Conservation (phyloP, 2,113 vertebrate genomes). For the Ancistrus triradiatus region DNA sequence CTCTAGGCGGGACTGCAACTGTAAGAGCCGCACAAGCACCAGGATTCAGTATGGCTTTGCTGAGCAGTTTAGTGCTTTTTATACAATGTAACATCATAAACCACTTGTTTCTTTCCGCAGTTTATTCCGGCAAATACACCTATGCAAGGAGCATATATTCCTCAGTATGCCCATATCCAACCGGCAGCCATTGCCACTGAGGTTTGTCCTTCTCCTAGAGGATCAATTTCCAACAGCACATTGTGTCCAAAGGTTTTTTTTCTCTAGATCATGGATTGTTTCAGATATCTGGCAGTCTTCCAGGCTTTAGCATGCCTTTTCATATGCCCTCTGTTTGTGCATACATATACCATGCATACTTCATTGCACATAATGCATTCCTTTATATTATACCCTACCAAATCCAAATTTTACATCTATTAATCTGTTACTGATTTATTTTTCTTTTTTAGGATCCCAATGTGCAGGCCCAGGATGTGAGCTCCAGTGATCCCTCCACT, state of each 20-base stretch:
- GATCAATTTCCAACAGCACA: background rate
- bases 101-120: conserved; percentile 55
- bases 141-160: conserved; percentile 94
- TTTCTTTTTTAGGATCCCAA: conserved; percentile 80
- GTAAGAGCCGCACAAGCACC: conserved; percentile 61
- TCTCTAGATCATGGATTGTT: background rate
- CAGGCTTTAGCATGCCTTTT: background rate
- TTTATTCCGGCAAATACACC: conserved; percentile 92
- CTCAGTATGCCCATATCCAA: conserved; percentile 89
- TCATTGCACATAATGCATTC: background rate
- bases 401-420: background rate
- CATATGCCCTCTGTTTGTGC: background rate
- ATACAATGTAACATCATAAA: background rate
- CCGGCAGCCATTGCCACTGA: conserved; percentile 82
- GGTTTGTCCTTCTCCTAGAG: conserved; percentile 46
- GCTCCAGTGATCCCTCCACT: conserved; percentile 93
- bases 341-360: background rate
- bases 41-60: background rate
- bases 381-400: no score
- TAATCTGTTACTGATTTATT: conserved; percentile 29
- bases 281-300: background rate
- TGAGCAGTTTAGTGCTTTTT: conserved; percentile 7
- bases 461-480: conserved; percentile 89
- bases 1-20: conserved; percentile 87
- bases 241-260: background rate